Conservation (phyloP, 1,140 invertebrate species). For the Latrodectus geometricus region DNA sequence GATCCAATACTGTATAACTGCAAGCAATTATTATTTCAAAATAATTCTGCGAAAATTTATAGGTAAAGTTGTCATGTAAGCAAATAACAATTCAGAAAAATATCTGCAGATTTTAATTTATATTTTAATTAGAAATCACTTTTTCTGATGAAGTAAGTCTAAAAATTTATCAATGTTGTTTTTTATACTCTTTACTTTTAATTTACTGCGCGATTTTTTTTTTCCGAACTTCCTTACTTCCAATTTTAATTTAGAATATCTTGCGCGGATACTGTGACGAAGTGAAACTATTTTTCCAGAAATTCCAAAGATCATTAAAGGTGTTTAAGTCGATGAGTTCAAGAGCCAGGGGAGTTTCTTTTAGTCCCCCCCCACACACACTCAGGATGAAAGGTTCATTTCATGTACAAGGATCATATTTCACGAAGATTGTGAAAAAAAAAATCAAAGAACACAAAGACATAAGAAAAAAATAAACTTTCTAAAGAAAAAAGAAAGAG, state of each 20-base stretch:
- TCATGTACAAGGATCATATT: slow-evolving; percentile 10
- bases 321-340: slow-evolving; percentile 34
- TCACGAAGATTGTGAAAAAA: neutral
- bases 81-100: no score
- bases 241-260: slow-evolving; percentile 8
- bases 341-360: slow-evolving; percentile 21
- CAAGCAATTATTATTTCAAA: no score
- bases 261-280: neutral
- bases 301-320: slow-evolving; percentile 47
- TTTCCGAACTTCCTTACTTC: neutral
- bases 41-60: no score
- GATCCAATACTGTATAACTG: no score
- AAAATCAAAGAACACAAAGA: neutral
- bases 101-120: no score
- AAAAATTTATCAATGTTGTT: no score
- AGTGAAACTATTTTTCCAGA: slow-evolving; percentile 32
- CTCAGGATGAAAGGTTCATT: slow-evolving; percentile 23
- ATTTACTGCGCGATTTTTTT: neutral
- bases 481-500: neutral
- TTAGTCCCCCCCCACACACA: neutral
- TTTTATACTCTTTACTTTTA: no score
- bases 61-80: no score
- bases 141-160: no score
- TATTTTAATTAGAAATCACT: no score
- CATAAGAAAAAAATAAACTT: neutral